A percentile compares a stretch with the other conserved stretches of the same genome.
Conservation (phyloP, 1,140 invertebrate genomes). For the Eurosta solidaginis region DNA sequence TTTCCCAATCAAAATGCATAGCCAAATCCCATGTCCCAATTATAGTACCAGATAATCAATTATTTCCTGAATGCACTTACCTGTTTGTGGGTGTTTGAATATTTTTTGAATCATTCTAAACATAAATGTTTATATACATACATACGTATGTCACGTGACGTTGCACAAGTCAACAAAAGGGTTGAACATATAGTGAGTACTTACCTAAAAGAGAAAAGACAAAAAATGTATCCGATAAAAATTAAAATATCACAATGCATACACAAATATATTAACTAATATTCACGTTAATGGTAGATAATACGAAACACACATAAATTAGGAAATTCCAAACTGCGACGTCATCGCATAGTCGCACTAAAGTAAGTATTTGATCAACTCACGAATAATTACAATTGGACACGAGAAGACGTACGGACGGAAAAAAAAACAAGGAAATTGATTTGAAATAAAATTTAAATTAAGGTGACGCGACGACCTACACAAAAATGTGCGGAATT, state of each 20-base stretch:
- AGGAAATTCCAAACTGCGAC: neutral
- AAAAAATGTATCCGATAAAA: too few species aligned
- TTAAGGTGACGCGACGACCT: neutral
- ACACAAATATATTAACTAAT: neutral
- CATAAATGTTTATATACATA: neutral
- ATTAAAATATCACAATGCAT: neutral
- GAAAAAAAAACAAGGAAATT: neutral
- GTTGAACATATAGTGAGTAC: neutral
- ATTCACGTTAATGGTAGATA: too few species aligned
- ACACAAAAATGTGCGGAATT: conserved; percentile 16
- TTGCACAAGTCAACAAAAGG: neutral
- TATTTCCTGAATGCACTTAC: neutral
- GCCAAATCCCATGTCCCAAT: too few species aligned
- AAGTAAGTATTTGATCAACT: neutral
- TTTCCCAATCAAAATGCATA: too few species aligned
- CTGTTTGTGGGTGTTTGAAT: neutral
- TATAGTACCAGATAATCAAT: neutral
- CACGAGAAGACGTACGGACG: neutral
- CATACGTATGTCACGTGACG: conserved; percentile 6
- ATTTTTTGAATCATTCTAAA: neutral
- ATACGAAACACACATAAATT: neutral
- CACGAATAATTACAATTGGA: neutral
- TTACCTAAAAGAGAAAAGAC: neutral
- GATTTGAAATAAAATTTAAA: conserved; percentile 27
- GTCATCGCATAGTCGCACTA: neutral